Conservation (phyloP, 2,888 invertebrate species). For the Philereme transversata region DNA sequence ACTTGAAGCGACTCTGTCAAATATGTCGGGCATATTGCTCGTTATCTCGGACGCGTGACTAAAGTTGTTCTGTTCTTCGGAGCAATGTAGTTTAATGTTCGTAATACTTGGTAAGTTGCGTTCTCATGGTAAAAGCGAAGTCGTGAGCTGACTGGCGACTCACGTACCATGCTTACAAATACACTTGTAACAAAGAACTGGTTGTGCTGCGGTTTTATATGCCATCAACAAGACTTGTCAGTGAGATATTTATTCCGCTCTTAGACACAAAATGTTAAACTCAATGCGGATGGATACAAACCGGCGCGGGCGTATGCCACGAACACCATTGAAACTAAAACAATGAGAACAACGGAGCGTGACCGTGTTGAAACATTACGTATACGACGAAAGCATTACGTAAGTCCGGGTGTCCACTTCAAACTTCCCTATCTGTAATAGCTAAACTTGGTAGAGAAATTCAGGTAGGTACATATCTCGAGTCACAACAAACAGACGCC, state of each 20-base stretch:
- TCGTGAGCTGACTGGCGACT: constrained; percentile 42
- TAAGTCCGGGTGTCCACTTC: constrained; percentile 22
- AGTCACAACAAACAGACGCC: constrained; percentile 28
- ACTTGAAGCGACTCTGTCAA: constrained; percentile 45
- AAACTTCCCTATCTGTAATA: constrained; percentile 12
- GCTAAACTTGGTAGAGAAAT: constrained; percentile 14
- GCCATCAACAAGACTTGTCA: constrained; percentile 45
- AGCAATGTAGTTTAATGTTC: constrained; percentile 44
- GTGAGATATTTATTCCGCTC: constrained; percentile 46
- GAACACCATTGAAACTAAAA: constrained; percentile 27
- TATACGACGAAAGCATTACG: constrained; percentile 20
- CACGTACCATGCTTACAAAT: constrained; percentile 37
- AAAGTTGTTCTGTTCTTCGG: constrained; percentile 35
- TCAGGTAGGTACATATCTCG: constrained; percentile 9
- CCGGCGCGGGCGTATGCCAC: constrained; percentile 10
- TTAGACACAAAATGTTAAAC: constrained; percentile 14
- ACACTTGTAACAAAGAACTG: constrained; percentile 62
- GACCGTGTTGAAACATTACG: constrained; percentile 17
- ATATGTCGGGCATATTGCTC: constrained; percentile 48
- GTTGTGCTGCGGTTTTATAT: constrained; percentile 58
- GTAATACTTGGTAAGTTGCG: constrained; percentile 33
- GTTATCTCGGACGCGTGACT: constrained; percentile 42
- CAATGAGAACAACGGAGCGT: constrained; percentile 29
- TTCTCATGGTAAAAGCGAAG: constrained; percentile 48
- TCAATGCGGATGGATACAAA: constrained; percentile 23